These are phyloP conservation scores for Notolepis coatsorum DNA, from an alignment of 2,797 vertebrate species.

Conservation along the genomic window DNA sequence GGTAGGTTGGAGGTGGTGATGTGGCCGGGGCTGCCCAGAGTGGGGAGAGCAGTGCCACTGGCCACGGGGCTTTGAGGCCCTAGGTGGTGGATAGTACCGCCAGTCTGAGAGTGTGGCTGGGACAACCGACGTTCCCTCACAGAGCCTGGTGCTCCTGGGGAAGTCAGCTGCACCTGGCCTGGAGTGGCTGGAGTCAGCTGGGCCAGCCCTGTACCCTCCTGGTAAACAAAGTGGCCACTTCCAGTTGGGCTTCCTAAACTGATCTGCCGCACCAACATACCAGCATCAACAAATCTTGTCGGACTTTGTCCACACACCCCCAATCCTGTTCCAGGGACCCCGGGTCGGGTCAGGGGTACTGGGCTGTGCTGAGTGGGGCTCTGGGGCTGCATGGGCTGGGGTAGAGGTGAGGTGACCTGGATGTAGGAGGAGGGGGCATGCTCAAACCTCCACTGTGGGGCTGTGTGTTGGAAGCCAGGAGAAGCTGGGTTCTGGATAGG, in stretches of 20 bases:
- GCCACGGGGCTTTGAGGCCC: conserved; percentile 95
- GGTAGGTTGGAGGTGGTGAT: conserved; percentile 95
- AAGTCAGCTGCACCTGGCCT: conserved; percentile 88
- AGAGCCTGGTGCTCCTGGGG: conserved; percentile 81
- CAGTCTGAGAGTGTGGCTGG: conserved; percentile 94
- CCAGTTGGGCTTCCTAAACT: conserved; percentile 88
- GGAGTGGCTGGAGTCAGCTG: conserved; percentile 87
- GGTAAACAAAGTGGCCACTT: conserved; percentile 92
- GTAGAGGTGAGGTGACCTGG: conserved; percentile 93
- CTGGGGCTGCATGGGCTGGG: conserved; percentile 93
- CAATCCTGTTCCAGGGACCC: conserved; percentile 84
- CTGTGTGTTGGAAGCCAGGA: conserved; percentile 92
- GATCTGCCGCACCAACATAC: conserved; percentile 93
- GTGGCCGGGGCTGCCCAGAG: conserved; percentile 90
- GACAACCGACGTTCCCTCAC: conserved; percentile 92
- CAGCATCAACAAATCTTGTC: conserved; percentile 91
- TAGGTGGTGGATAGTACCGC: conserved; percentile 95
- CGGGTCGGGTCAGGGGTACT: conserved; percentile 84
- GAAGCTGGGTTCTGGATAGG: conserved; percentile 93
- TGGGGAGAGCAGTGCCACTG: conserved; percentile 82
- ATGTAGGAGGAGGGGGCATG: conserved; percentile 93
- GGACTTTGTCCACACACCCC: conserved; percentile 93
- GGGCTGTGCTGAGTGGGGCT: conserved; percentile 95
- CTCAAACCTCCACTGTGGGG: conserved; percentile 93
- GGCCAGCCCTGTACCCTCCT: conserved; percentile 88